phyloP scores from a whole-genome alignment of 2,888 invertebrate genomes.

The Vandiemenella viatica region DNA sequence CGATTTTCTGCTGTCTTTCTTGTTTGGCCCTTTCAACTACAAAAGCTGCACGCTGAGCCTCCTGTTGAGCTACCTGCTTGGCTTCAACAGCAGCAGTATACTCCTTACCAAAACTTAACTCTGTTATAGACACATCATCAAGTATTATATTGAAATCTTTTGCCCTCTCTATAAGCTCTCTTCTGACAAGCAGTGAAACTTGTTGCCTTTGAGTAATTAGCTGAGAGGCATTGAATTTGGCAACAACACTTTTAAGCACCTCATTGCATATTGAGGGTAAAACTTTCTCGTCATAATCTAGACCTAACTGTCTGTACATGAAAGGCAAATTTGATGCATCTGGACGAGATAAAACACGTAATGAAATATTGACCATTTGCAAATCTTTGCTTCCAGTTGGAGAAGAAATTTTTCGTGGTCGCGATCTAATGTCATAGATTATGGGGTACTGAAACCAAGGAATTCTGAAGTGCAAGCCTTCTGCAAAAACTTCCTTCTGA shows the following conservation, averaged over 20 bases:
- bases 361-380: constrained; percentile 98
- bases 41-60: constrained; percentile 96
- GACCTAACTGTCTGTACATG: constrained; percentile 82
- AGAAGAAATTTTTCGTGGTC: constrained; percentile 91
- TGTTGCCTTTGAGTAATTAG: constrained; percentile 97
- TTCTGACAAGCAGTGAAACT: constrained; percentile 78
- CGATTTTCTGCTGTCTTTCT: constrained; percentile 96
- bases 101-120: constrained; percentile 95
- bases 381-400: constrained; percentile 96
- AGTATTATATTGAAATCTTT: constrained; percentile 96
- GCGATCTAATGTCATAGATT: constrained; percentile 96
- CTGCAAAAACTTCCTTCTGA: constrained; percentile 79
- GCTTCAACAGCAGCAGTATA: constrained; percentile 99
- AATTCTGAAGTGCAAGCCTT: constrained; percentile 92
- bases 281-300: constrained; percentile 96
- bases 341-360: constrained; percentile 90
- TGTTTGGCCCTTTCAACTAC: constrained; percentile 95
- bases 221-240: constrained; percentile 99
- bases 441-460: constrained; percentile 99
- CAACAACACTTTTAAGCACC: constrained; percentile 95
- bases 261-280: constrained; percentile 98
- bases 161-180: constrained; percentile 87
- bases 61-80: constrained; percentile 99
- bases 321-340: constrained; percentile 65
- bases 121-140: constrained; percentile 97